Conservation (phyloP, 2,888 invertebrate genomes). For the Dolichomitus sp. region DNA sequence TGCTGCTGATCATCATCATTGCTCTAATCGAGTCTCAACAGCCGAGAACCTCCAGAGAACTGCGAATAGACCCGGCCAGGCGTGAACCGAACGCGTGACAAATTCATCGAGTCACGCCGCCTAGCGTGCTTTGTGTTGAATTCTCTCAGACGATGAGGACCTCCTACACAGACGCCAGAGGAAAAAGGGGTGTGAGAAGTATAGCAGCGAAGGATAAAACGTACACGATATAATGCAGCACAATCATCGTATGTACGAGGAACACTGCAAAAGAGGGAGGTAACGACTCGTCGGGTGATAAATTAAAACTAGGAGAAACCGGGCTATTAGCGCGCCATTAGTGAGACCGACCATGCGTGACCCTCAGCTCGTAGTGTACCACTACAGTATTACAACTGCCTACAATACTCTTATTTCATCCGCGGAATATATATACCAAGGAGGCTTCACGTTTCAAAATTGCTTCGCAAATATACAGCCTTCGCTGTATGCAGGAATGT, state of each 20-base stretch:
- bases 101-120: slow-evolving; percentile 82
- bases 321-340: slow-evolving; percentile 83
- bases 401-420: slow-evolving; percentile 59
- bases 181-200: slow-evolving; percentile 41
- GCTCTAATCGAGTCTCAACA: background rate
- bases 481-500: slow-evolving; percentile 24
- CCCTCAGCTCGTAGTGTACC: slow-evolving; percentile 58
- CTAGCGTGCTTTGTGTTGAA: slow-evolving; percentile 68
- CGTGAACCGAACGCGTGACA: slow-evolving; percentile 79
- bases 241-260: slow-evolving; percentile 65
- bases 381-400: background rate
- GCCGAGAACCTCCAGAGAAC: background rate
- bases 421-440: slow-evolving; percentile 31
- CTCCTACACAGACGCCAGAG: slow-evolving; percentile 33
- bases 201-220: slow-evolving; percentile 3
- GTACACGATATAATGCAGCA: slow-evolving; percentile 3
- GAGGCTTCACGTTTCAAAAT: slow-evolving; percentile 73
- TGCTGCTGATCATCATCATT: background rate
- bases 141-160: slow-evolving; percentile 36
- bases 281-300: slow-evolving; percentile 74
- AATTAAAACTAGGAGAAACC: slow-evolving; percentile 83
- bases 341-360: slow-evolving; percentile 81
- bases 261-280: slow-evolving; percentile 2
- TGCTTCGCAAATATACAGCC: slow-evolving; percentile 39
- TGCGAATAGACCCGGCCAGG: slow-evolving; percentile 13